These are phyloP conservation scores for Armadillidium nasatum DNA, from an alignment of 1,140 invertebrate species.

Conservation along the genomic window DNA sequence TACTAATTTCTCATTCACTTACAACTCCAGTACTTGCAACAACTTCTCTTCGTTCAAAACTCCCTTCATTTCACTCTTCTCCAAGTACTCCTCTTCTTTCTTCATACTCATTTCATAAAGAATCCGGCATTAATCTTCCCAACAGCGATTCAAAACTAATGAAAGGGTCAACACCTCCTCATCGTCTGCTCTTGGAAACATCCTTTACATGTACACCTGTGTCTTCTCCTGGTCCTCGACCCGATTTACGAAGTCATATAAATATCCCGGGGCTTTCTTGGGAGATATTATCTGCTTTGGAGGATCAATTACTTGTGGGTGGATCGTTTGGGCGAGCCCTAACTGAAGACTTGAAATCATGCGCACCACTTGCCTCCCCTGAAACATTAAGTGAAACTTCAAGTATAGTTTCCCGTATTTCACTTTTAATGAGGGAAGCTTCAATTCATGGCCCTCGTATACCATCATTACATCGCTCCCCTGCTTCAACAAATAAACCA, in stretches of 20 bases:
- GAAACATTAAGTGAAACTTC: slow-evolving; percentile 78
- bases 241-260: slow-evolving; percentile 43
- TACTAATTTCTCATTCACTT: slow-evolving; percentile 20
- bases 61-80: slow-evolving; percentile 12
- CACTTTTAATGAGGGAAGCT: slow-evolving; percentile 35
- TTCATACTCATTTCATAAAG: slow-evolving; percentile 39
- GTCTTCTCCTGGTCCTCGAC: slow-evolving; percentile 45
- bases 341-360: slow-evolving; percentile 35
- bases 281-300: slow-evolving; percentile 47
- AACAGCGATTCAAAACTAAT: neutral
- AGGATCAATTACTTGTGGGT: slow-evolving; percentile 43
- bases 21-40: slow-evolving; percentile 19
- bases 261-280: slow-evolving; percentile 45
- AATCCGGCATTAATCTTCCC: slow-evolving; percentile 35
- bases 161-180: slow-evolving; percentile 41
- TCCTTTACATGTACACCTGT: slow-evolving; percentile 46
- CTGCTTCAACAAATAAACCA: slow-evolving; percentile 27
- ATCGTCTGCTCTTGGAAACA: slow-evolving; percentile 43
- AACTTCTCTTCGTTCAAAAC: neutral
- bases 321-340: slow-evolving; percentile 27
- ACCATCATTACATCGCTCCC: slow-evolving; percentile 37
- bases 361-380: slow-evolving; percentile 75
- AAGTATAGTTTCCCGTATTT: slow-evolving; percentile 50
- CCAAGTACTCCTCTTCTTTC: slow-evolving; percentile 41
- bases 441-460: slow-evolving; percentile 42